These are phyloP conservation scores for Drosophila tripunctata DNA, from an alignment of 2,888 invertebrate species.

Conservation along the genomic window DNA sequence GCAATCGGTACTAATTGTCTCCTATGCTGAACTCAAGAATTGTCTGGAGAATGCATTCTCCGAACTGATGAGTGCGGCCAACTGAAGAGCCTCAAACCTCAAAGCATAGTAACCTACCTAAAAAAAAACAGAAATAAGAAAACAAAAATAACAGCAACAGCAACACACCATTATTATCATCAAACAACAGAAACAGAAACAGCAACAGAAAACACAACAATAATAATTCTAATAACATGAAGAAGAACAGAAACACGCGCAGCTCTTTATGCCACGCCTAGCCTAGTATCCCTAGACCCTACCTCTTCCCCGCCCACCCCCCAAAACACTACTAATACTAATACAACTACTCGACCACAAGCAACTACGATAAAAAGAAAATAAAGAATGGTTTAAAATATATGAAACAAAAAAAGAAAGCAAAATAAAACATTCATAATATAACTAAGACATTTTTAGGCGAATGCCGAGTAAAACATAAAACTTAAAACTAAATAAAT, in stretches of 20 bases:
- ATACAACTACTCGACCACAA: slow-evolving; percentile 62
- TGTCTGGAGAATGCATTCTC: slow-evolving; percentile 96
- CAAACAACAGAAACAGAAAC: slow-evolving; percentile 32
- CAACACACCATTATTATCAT: neutral
- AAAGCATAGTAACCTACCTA: slow-evolving; percentile 1
- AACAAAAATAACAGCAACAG: slow-evolving; percentile 36
- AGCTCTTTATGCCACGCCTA: slow-evolving; percentile 51
- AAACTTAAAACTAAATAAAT: too few relatives aligned
- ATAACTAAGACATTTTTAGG: slow-evolving; percentile 75
- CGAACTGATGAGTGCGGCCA: slow-evolving; percentile 87
- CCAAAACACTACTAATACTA: too few relatives aligned
- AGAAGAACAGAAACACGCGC: slow-evolving; percentile 63
- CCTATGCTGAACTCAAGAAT: slow-evolving; percentile 97
- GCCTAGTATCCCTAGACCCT: neutral
- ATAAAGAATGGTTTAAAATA: slow-evolving; percentile 61
- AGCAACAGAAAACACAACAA: too few relatives aligned
- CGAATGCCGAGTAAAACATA: slow-evolving; percentile 55
- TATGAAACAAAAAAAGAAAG: slow-evolving; percentile 21
- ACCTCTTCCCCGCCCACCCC: slow-evolving; percentile 8
- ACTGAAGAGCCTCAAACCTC: slow-evolving; percentile 80
- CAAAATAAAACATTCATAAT: slow-evolving; percentile 58
- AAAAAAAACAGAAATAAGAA: neutral
- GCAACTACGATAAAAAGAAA: slow-evolving; percentile 63
- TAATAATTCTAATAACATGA: slow-evolving; percentile 11
- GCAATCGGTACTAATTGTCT: slow-evolving; percentile 97